phyloP scores from a whole-genome alignment of 2,113 vertebrate species.

The Pterocles burchelli region DNA sequence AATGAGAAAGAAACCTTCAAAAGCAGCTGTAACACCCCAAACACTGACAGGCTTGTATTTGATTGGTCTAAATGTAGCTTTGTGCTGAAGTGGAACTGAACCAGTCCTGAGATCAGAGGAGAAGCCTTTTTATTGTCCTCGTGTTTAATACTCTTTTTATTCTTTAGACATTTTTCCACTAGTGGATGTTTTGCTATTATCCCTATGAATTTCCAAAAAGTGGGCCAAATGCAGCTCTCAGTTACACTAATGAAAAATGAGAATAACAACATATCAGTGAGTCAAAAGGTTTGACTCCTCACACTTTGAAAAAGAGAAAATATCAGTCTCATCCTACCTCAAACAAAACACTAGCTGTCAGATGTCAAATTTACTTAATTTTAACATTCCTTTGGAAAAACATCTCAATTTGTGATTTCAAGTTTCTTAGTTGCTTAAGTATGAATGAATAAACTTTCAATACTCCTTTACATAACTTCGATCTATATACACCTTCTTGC shows the following conservation, averaged over 20 bases:
- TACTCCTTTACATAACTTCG: too few relatives aligned
- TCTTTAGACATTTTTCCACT: neutral
- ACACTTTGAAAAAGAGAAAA: too few relatives aligned
- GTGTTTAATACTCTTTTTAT: neutral
- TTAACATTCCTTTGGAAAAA: too few relatives aligned
- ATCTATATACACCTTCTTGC: too few relatives aligned
- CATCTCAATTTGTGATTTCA: too few relatives aligned
- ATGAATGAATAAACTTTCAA: too few relatives aligned
- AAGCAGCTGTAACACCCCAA: neutral
- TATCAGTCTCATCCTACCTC: too few relatives aligned
- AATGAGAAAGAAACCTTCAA: neutral
- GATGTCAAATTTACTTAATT: too few relatives aligned
- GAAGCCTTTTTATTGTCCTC: neutral
- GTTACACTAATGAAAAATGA: neutral
- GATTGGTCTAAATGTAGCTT: neutral
- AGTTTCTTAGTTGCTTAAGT: too few relatives aligned
- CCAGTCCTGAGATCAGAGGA: neutral
- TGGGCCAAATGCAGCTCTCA: neutral
- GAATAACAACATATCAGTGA: neutral
- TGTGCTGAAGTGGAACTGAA: neutral
- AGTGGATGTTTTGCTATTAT: neutral
- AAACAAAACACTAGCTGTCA: too few relatives aligned
- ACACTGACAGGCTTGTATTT: neutral
- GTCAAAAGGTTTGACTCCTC: too few relatives aligned
- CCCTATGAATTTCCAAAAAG: neutral